Evolutionary conservation across 2,888 invertebrate species (phyloP).

Genomic region (Argynnis bischoffii): DNA sequence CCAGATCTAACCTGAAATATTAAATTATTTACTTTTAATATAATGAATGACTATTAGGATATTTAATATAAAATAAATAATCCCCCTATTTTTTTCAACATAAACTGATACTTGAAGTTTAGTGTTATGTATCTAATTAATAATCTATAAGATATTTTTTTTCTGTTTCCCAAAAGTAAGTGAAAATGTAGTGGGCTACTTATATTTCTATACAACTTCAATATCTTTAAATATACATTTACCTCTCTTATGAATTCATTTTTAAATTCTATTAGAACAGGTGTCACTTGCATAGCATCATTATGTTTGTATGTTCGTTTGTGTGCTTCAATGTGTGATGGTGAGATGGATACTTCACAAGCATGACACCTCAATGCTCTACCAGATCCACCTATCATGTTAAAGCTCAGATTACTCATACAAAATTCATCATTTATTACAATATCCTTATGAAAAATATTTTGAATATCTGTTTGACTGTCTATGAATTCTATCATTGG

Average conservation of each 20-base stretch:
- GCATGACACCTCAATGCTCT: slow-evolving; percentile 43
- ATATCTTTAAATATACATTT: neutral
- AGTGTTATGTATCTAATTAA: too few relatives aligned
- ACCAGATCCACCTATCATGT: slow-evolving; percentile 38
- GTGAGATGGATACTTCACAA: slow-evolving; percentile 39
- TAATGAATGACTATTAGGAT: neutral
- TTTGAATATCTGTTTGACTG: neutral
- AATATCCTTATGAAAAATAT: neutral
- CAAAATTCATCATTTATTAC: slow-evolving; percentile 50
- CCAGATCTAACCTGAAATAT: slow-evolving; percentile 46
- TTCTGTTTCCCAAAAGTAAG: too few relatives aligned
- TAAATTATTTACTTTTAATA: neutral
- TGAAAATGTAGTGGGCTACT: too few relatives aligned
- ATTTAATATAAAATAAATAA: neutral
- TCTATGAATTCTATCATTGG: slow-evolving; percentile 15
- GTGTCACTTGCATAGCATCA: slow-evolving; percentile 17
- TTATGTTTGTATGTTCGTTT: slow-evolving; percentile 25
- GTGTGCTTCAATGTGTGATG: slow-evolving; percentile 24
- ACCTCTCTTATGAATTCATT: slow-evolving; percentile 45
- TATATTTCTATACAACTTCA: too few relatives aligned
- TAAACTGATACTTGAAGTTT: neutral
- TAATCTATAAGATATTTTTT: too few relatives aligned
- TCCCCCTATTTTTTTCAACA: neutral
- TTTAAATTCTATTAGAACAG: slow-evolving; percentile 32
- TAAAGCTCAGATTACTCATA: slow-evolving; percentile 39